These are phyloP conservation scores for Takifugu ocellatus DNA, from an alignment of 2,797 vertebrate genomes.

Conservation along the genomic window DNA sequence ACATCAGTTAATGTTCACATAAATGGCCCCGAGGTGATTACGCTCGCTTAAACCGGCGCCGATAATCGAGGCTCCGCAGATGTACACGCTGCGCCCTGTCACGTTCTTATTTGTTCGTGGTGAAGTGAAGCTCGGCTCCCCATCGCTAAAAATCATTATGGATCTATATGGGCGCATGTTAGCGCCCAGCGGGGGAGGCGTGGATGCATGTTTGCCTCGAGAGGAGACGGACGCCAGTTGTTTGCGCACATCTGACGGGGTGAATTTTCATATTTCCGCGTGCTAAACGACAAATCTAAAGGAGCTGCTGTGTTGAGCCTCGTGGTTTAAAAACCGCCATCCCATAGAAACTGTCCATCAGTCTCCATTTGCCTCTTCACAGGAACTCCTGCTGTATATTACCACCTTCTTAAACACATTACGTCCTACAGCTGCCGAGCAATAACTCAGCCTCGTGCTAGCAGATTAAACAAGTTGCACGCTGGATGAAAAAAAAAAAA, in stretches of 20 bases:
- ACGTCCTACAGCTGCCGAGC: neutral
- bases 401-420: conserved; percentile 3
- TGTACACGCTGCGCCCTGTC: conserved; percentile 18
- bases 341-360: neutral
- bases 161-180: conserved; percentile 38
- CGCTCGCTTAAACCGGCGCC: neutral
- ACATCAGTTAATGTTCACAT: neutral
- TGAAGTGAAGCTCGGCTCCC: conserved; percentile 42
- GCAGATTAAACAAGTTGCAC: neutral
- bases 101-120: conserved; percentile 33
- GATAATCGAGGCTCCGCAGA: conserved; percentile 4
- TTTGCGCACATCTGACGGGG: conserved; percentile 19
- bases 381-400: neutral
- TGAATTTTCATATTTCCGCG: neutral
- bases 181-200: conserved; percentile 38
- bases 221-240: conserved; percentile 19
- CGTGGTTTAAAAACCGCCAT: no score
- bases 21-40: neutral
- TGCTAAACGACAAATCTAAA: neutral
- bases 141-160: conserved; percentile 56
- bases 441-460: conserved; percentile 16
- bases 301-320: no score
- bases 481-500: conserved; percentile 5
- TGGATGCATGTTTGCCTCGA: conserved; percentile 24
- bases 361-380: conserved; percentile 4